Evolutionary conservation across 2,888 invertebrate species (phyloP).

Genomic region (Lumbricus terrestris): DNA sequence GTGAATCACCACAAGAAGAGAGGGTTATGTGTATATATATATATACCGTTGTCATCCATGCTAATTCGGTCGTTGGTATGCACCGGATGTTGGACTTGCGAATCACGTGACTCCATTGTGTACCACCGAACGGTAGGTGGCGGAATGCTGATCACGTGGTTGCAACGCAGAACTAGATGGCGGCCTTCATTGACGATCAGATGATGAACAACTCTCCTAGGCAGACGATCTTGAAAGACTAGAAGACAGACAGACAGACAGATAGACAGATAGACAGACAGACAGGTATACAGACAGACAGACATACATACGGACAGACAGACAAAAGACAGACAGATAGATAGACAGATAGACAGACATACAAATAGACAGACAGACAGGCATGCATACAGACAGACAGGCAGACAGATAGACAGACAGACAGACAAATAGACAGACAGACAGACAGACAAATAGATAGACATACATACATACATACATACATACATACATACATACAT

Average conservation of each 20-base stretch:
- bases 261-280: not conserved
- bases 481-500: too few species aligned
- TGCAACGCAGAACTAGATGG: slow-evolving; percentile 20
- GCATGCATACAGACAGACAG: not conserved
- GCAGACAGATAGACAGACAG: not conserved
- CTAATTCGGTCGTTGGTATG: slow-evolving; percentile 17
- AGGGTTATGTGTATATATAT: too few species aligned
- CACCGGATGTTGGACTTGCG: not conserved
- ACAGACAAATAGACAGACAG: too few species aligned
- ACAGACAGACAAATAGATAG: too few species aligned
- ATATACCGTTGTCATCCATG: slow-evolving; percentile 21
- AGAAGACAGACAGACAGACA: not conserved
- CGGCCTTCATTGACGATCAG: slow-evolving; percentile 13
- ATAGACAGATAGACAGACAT: slow-evolving; percentile 7
- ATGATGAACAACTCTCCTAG: slow-evolving; percentile 17
- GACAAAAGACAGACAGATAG: not conserved
- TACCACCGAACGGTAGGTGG: slow-evolving; percentile 22
- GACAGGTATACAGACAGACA: too few species aligned
- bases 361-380: not conserved
- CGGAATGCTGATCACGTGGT: slow-evolving; percentile 22
- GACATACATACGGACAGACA: too few species aligned
- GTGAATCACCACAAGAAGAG: too few species aligned
- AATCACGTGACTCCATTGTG: slow-evolving; percentile 10
- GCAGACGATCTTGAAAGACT: slow-evolving; percentile 21
- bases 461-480: too few species aligned